Base-by-base conservation (phyloP, 2,888 invertebrate species). In the Drosophila longiperda region DNA sequence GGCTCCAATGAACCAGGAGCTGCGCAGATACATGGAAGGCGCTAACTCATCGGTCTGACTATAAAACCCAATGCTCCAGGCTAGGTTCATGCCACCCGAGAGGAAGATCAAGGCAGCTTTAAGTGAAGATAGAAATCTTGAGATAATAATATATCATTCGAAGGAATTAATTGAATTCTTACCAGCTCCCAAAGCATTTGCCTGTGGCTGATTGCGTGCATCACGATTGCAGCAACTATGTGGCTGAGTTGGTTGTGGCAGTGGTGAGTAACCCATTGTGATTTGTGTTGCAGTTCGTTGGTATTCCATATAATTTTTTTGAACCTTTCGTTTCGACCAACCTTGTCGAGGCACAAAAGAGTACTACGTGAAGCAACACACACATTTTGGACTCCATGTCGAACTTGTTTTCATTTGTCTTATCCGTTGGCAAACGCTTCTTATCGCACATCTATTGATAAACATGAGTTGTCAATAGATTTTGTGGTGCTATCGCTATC, bases 41-140 rank as follows among this genome's bases (percentile, higher is more conserved):
- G 66, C 33, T 12, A 74, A 15, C 32, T 75, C 74, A 50, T 65
- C 66, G 23, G 48, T 34, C 1, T 69, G 32, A 20, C 49, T 73
- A 29, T 65, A 55, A 8, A 86, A 89, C 32, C 92, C 78, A 74
- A 85, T 72, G 60, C 81, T 87, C 91, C 91, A 90, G 33, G 91
- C 91, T 11, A 90, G 78, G 58, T 91, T 87, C 83, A 90, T 74
- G 48, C 90, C 90, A 4, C 90, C 90, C 1, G 91, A 80, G 2
- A 91, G 63, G 12, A 91, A 91, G 20, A 91, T 75, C 20, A 87
- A 23, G 0, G 89, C 77, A 65, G 80, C 87, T 87, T 32, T 5
- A 58, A 49, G 20, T 9, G 11, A 32, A 9, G 20, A 12, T 32
- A 57, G 6, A n/a, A 20, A 29, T 29, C 3, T 29, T 1, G 2